phyloP scores from a whole-genome alignment of 1,140 invertebrate genomes.

The Trichomalopsis sarcophagae region DNA sequence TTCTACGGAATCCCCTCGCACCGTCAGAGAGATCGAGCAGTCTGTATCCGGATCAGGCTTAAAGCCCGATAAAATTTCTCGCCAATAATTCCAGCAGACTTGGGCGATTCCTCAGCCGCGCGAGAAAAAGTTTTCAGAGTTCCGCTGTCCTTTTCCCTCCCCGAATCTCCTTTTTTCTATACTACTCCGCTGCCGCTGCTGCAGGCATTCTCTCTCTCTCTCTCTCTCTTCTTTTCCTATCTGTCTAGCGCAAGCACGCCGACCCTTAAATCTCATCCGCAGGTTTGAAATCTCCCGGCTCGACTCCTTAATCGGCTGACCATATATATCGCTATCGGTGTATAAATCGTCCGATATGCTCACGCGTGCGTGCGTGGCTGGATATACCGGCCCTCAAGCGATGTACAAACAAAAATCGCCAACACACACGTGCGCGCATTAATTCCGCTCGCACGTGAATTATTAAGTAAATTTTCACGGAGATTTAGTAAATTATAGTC shows the following conservation, averaged over 20 bases:
- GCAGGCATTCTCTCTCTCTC: background rate
- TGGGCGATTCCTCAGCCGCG: constrained; percentile 53
- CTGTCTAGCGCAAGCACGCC: constrained; percentile 23
- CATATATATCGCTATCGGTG: background rate
- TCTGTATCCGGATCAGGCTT: constrained; percentile 60
- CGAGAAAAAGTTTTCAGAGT: constrained; percentile 55
- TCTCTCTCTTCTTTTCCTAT: background rate
- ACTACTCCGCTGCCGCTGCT: background rate
- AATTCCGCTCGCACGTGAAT: constrained; percentile 18
- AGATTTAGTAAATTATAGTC: constrained; percentile 49
- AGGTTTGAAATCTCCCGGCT: constrained; percentile 9
- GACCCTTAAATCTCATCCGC: constrained; percentile 18
- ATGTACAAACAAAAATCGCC: background rate
- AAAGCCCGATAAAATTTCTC: constrained; percentile 60
- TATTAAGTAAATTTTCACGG: constrained; percentile 49
- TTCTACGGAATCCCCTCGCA: constrained; percentile 54
- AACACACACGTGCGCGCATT: background rate
- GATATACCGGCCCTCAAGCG: background rate
- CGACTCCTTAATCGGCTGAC: constrained; percentile 30
- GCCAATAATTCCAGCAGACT: constrained; percentile 59
- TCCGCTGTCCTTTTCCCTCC: constrained; percentile 49
- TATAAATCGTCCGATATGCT: constrained; percentile 25
- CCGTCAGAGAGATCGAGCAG: constrained; percentile 10
- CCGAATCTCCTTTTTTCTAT: constrained; percentile 29
- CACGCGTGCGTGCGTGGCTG: too few relatives aligned